Evolutionary conservation across 2,113 vertebrate genomes (phyloP), one percentile per base, ranked within the genome.

Genomic region (Oceanodroma tethys): DNA sequence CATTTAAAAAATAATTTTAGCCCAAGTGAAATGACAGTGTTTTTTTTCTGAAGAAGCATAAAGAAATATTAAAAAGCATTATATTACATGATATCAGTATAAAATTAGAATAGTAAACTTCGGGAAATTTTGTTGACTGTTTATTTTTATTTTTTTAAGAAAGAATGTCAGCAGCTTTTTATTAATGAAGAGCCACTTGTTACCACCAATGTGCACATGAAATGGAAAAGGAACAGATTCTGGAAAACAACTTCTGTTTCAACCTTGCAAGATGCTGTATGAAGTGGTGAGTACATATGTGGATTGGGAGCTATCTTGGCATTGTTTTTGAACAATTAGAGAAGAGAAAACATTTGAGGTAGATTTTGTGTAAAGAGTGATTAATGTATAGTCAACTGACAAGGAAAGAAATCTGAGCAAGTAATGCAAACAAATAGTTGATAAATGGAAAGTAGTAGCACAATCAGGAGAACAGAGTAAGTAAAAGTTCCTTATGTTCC

Each of bases 181-280:
- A 67, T 59, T 91, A 81, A 71, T 67, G 88, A 88, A 93, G 78
- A 89, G 30, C 29, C 16, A 4, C 66, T 60, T 66, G 27, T 62
- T 90, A 47, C 55, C 56, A 45, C 59, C 81, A 63, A 19, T 58
- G 55, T 71, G 26, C 32, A 72, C 25, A 3, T 88, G 93, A 86
- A 92, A 96, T 95, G 97, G 96, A 92, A 92, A 81, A 62, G 67
- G 55, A 83, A 55, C 62, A 52, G 22, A 78, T 80, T 90, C 68
- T 55, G 38, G 85, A 78, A 92, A 95, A 72, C 30, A 45, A 10
- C 66, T 92, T 93, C 48, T 56, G 11, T 91, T 97, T 88, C 81
- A 96, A 5, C 86, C 29, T 93, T 95, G 58, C 75, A 82, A 90
- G 76, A 82, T 72, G 82, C 90, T 96, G 62, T 79, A 36, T 72